These are phyloP conservation scores for Synanthedon myopaeformis DNA, from an alignment of 2,888 invertebrate genomes.

Conservation along the genomic window DNA sequence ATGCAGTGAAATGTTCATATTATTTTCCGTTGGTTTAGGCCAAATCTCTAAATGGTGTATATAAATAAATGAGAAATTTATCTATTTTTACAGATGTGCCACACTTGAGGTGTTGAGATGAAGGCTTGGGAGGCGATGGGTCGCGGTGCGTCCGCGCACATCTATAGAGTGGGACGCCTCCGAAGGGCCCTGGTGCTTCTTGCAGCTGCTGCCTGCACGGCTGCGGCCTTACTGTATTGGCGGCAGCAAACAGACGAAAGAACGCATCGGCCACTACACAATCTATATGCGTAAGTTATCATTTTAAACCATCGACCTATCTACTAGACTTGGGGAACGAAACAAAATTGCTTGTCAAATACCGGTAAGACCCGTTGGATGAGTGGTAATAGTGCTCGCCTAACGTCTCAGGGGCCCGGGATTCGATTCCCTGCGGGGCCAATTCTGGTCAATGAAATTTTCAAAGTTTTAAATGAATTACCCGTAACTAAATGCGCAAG, in stretches of 20 bases:
- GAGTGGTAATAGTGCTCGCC: no score
- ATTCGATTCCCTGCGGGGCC: no score
- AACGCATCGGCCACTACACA: slow-evolving; percentile 39
- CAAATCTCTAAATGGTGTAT: no score
- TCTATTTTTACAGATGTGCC: slow-evolving; percentile 23
- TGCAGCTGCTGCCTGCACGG: slow-evolving; percentile 66
- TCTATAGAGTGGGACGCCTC: slow-evolving; percentile 63
- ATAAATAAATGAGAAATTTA: not conserved
- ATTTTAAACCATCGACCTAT: no score
- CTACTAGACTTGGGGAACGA: not conserved
- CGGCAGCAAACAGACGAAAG: slow-evolving; percentile 65
- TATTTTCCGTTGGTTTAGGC: no score
- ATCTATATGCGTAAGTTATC: slow-evolving; percentile 34
- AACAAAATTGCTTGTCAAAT: not conserved
- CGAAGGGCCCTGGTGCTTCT: slow-evolving; percentile 68
- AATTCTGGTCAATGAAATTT: no score
- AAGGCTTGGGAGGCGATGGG: slow-evolving; percentile 47
- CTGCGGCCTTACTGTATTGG: slow-evolving; percentile 72
- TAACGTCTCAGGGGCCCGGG: no score
- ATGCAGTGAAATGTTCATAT: no score
- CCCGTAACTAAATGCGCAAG: no score
- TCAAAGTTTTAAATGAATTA: no score
- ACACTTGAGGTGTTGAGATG: slow-evolving; percentile 22
- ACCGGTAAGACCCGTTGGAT: no score
- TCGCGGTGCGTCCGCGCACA: slow-evolving; percentile 63